phyloP scores from a whole-genome alignment of 2,113 vertebrate genomes.

The Apteryx mantelli region DNA sequence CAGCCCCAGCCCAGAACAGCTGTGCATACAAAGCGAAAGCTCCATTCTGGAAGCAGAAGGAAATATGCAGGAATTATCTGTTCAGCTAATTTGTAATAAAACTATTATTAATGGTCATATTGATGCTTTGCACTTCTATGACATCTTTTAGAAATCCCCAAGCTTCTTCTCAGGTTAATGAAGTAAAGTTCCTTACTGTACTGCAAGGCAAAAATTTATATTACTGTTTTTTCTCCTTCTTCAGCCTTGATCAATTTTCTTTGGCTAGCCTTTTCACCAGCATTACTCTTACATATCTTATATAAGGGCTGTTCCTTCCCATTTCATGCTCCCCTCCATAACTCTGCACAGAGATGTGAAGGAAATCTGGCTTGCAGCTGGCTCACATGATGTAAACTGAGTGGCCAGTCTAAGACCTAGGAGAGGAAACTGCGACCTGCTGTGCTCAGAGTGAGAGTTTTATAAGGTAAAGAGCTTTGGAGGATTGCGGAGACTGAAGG shows the following conservation, averaged over 20 bases:
- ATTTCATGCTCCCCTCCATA: neutral
- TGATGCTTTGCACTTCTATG: neutral
- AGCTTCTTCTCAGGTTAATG: neutral
- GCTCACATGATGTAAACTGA: neutral
- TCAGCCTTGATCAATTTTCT: conserved; percentile 1
- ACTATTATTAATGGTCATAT: neutral
- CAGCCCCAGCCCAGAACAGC: neutral
- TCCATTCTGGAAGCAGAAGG: neutral
- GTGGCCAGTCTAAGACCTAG: neutral
- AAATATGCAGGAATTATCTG: neutral
- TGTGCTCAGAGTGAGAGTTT: conserved; percentile 7
- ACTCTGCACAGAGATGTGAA: neutral
- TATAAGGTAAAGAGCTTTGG: neutral
- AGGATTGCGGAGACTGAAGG: neutral
- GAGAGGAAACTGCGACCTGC: neutral
- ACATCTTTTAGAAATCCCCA: neutral
- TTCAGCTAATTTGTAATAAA: neutral
- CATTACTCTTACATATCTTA: neutral
- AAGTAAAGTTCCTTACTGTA: neutral
- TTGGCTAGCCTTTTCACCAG: neutral
- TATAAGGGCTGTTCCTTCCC: neutral
- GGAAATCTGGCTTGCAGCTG: conserved; percentile 32
- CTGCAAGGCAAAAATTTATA: conserved; percentile 5
- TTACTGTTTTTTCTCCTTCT: neutral
- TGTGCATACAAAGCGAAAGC: neutral